Conservation (phyloP, 1,140 invertebrate genomes). For the Hestina assimilis region DNA sequence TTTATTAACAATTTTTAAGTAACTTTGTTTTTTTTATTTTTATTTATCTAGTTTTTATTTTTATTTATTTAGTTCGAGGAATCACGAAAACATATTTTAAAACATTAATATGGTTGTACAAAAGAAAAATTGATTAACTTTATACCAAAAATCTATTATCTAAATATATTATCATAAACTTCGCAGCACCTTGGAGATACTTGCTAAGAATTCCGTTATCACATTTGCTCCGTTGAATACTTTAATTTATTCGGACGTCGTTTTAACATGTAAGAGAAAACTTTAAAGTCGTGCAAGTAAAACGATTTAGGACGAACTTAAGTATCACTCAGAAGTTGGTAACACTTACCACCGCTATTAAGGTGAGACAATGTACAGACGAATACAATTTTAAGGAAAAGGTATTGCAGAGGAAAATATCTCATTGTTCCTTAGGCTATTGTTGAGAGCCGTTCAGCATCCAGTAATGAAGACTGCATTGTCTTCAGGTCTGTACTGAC, state of each 20-base stretch:
- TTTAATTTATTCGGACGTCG: constrained; percentile 17
- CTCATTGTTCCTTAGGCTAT: constrained; percentile 62
- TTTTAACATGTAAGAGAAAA: constrained; percentile 57
- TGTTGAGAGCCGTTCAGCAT: constrained; percentile 54
- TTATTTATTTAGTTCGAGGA: no score
- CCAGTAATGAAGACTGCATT: constrained; percentile 70
- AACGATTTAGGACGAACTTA: constrained; percentile 38
- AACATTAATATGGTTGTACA: no score
- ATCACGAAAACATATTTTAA: no score
- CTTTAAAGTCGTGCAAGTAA: constrained; percentile 42
- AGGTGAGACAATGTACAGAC: constrained; percentile 54
- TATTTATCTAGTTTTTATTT: no score
- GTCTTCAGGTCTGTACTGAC: constrained; percentile 49
- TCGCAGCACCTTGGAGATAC: constrained; percentile 8
- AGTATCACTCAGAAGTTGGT: constrained; percentile 54
- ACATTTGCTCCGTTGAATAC: constrained; percentile 8
- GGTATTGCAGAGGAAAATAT: constrained; percentile 68
- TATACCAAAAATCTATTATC: no score
- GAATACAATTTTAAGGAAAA: constrained; percentile 73
- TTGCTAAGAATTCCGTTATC: constrained; percentile 10
- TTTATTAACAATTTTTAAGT: no score
- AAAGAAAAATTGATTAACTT: no score
- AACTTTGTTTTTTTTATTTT: no score
- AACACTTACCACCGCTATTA: constrained; percentile 47
- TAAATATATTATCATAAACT: no score